phyloP scores from a whole-genome alignment of 2,888 invertebrate species.

The Romanomermis culicivorax region DNA sequence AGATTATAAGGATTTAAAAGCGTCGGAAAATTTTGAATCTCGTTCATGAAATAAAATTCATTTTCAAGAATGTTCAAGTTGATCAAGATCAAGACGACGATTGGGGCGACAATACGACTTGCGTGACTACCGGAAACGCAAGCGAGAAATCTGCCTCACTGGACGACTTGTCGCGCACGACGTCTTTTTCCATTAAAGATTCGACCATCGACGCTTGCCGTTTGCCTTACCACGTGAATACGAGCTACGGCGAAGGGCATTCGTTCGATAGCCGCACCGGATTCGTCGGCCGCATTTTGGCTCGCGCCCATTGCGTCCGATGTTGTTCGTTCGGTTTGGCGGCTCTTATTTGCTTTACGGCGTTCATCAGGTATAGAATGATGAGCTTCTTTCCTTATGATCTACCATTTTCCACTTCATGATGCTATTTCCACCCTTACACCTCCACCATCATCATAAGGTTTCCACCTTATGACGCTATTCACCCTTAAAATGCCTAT shows the following conservation, averaged over 20 bases:
- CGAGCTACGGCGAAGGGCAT: not conserved
- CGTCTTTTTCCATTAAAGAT: not conserved
- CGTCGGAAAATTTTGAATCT: no score
- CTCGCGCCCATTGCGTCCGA: not conserved
- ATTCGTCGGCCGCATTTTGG: not conserved
- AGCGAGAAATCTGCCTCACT: conserved; percentile 47
- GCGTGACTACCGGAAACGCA: conserved; percentile 83
- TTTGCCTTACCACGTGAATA: no score
- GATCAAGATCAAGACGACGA: conserved; percentile 67
- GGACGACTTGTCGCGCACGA: not conserved
- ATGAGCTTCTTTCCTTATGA: not conserved
- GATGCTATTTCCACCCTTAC: conserved; percentile 38
- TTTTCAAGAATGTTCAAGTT: conserved; percentile 2
- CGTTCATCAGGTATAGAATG: not conserved
- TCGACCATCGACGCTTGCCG: not conserved
- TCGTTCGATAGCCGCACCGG: not conserved
- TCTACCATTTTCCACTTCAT: not conserved
- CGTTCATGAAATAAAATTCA: no score
- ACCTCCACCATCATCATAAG: no score
- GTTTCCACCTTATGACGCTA: no score
- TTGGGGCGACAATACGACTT: conserved; percentile 96
- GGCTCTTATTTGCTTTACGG: not conserved
- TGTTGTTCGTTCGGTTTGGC: not conserved
- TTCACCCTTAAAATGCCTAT: no score
- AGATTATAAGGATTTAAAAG: no score